Conservation (phyloP, 2,888 invertebrate species). For the Orthosia gracilis region DNA sequence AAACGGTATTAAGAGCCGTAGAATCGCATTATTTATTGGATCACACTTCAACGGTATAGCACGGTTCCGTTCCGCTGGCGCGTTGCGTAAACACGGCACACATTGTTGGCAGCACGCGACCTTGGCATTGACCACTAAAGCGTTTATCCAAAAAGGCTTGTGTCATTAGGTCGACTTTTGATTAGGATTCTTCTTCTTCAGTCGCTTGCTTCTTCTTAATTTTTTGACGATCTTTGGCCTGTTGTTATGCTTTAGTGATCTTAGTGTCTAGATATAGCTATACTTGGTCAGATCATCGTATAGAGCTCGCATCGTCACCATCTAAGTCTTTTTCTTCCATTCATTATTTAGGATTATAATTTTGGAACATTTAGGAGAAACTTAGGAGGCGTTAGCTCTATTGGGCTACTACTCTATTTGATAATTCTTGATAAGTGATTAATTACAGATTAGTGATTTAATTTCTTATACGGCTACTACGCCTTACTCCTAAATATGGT, state of each 20-base stretch:
- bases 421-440: too few species aligned
- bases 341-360: not conserved
- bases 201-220: not conserved
- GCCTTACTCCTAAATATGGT: too few species aligned
- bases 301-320: not conserved
- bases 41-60: conserved; percentile 44
- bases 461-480: too few species aligned
- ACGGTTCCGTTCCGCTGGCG: conserved; percentile 52
- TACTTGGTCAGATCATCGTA: not conserved
- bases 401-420: not conserved
- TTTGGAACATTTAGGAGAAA: not conserved
- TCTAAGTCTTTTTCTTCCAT: not conserved
- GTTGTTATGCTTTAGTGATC: not conserved
- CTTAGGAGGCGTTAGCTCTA: too few species aligned
- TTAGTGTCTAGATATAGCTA: not conserved
- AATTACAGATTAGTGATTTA: too few species aligned
- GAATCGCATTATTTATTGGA: conserved; percentile 52
- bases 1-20: conserved; percentile 32
- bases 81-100: conserved; percentile 51
- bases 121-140: conserved; percentile 61
- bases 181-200: not conserved
- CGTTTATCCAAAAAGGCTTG: conserved; percentile 40
- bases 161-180: conserved; percentile 40
- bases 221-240: not conserved
- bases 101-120: conserved; percentile 50